Base-by-base conservation (phyloP, 2,888 invertebrate species). In the Penaeus monodon region DNA sequence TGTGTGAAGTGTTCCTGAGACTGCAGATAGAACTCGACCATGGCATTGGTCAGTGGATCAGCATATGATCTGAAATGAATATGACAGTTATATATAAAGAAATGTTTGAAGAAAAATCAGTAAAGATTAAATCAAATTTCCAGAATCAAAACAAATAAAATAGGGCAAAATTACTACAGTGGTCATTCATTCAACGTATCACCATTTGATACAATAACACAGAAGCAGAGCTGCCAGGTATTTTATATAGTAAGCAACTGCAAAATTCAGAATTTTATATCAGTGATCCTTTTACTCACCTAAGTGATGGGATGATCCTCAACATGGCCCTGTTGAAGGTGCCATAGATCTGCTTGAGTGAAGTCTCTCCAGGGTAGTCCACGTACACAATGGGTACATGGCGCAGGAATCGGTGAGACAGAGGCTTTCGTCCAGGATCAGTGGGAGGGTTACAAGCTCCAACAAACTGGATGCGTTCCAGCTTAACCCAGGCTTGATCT, bases 381-480 rank as follows among this genome's bases (percentile, higher is more conserved):
- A 99, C 99, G 92, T 99, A 99, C 90, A 99, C 97, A 81, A 99
- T 97, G 1, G 99, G 99, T 20, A 99, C 99, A 92, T 99, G 99
- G 2, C 99, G 93, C 90, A 94, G 91, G 92, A 94, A 94, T 90
- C 93, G 93, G 93, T 97, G 97, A 68, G 98, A 97, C 14, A 99
- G 94, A 6, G 98, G 98, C 93, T 99, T 99, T 90, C 99, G 95
- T 68, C 99, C 99, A 1, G 99, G 99, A 94, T 99, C 99, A 6
- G 99, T 99, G 0, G 99, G 99, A 65, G 99, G 99, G 94, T 99
- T 99, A 93, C 99, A 99, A 88, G 99, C 99, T 27, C 99, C 99
- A 63, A 99, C 99, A 93, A 99, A 99, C 92, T 99, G 99, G 91
- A 99, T 99, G 86, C 99, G 95, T 92, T 99, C 99, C 91, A 99